Evolutionary conservation across 2,113 vertebrate genomes (phyloP), one percentile per base, ranked within the genome.

Genomic region (Daphoenositta chrysoptera): DNA sequence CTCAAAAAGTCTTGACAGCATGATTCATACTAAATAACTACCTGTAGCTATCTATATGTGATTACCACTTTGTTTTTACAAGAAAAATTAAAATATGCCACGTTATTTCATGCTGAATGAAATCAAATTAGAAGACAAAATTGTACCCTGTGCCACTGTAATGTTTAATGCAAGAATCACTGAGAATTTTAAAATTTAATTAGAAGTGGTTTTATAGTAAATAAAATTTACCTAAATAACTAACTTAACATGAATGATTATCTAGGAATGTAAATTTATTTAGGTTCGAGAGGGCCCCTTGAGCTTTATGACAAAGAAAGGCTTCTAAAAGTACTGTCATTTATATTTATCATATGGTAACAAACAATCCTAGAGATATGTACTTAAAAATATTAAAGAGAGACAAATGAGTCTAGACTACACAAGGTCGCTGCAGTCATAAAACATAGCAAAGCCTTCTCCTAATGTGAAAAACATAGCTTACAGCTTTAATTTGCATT

Each of bases 401-500:
- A 98, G 98, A 99, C 98, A 98, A 99, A 99, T 99, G 98, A 98
- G 98, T 97, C 98, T 98, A 97, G 97, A 98, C 98, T 98, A 98
- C 97, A 98, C 98, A 98, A 98, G 98, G 98, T 98, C 97, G 98
- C 98, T 97, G 98, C 98, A 98, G 98, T 98, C 98, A 98, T 98
- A 98, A 99, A 98, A 98, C 98, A 98, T 95, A 98, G 98, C 97
- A 98, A 98, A 98, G 98, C 98, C 98, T 98, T 98, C 97, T 98
- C 97, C 97, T 98, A 98, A 98, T 98, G 98, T 98, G 98, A 98
- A 98, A 98, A 98, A 98, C 98, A 98, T 98, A 98, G 98, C 98
- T 99, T 98, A 98, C 98, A 98, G 98, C 98, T 98, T 98, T 99
- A 98, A 98, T 98, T 98, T 99, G 98, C 99, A 99, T 98, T 98